phyloP scores from a whole-genome alignment of 35 echinoderm and acorn worm genomes.

The Nesometra sesokonis region DNA sequence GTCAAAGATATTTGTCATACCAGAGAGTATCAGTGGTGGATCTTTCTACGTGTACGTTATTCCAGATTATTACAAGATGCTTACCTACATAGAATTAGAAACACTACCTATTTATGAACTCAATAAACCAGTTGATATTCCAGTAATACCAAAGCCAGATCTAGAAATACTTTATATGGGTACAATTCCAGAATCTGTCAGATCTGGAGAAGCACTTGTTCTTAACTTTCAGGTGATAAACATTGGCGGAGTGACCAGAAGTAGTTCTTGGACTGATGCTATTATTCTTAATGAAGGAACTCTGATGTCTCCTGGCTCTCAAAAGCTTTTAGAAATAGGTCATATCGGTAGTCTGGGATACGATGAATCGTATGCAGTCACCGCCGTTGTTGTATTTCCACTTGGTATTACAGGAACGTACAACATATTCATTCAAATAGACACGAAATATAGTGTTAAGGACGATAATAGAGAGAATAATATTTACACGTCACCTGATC shows the following conservation, averaged over 20 bases:
- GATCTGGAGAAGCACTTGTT: neutral
- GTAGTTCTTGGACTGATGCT: slow-evolving; percentile 30
- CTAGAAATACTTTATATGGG: neutral
- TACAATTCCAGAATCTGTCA: neutral
- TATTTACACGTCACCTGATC: neutral
- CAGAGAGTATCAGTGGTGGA: neutral
- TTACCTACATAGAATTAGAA: neutral
- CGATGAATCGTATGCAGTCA: neutral
- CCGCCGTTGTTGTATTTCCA: neutral
- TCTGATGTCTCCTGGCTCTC: neutral
- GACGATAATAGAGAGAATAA: slow-evolving; percentile 27
- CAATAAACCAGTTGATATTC: slow-evolving; percentile 1
- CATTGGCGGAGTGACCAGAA: slow-evolving; percentile 2
- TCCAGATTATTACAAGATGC: neutral
- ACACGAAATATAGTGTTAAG: neutral
- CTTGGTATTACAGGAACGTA: slow-evolving; percentile 6
- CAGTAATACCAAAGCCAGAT: neutral
- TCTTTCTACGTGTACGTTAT: neutral
- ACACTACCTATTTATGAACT: neutral
- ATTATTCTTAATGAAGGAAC: slow-evolving; percentile 10
- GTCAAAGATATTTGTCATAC: neutral
- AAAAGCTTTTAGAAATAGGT: neutral
- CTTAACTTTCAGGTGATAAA: slow-evolving; percentile 19
- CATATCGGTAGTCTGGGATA: neutral
- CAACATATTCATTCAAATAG: slow-evolving; percentile 2